phyloP scores from a whole-genome alignment of 2,888 invertebrate species.

The Drosophila putrida region DNA sequence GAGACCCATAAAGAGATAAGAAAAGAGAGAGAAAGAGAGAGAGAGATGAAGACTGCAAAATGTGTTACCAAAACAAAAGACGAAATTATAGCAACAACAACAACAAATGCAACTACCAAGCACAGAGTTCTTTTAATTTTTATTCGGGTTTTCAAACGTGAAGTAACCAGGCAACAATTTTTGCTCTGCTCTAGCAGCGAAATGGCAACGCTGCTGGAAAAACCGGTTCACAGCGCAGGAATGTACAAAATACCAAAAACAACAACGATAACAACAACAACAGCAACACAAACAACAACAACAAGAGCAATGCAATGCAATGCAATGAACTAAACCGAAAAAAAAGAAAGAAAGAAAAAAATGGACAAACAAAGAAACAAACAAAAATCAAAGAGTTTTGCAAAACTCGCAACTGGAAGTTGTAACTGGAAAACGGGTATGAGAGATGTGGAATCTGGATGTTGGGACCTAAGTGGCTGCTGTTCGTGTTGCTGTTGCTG shows the following conservation, averaged over 20 bases:
- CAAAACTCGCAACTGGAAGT: conserved; percentile 42
- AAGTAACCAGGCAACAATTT: conserved; percentile 73
- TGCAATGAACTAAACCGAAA: conserved; percentile 53
- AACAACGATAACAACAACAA: conserved; percentile 24
- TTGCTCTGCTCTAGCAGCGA: conserved; percentile 50
- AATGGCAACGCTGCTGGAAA: conserved; percentile 63
- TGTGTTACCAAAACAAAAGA: conserved; percentile 65
- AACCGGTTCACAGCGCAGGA: conserved; percentile 74
- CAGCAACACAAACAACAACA: conserved; percentile 7
- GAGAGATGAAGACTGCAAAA: conserved; percentile 35
- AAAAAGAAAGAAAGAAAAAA: conserved; percentile 42
- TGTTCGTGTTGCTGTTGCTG: conserved; percentile 15
- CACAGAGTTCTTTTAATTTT: conserved; percentile 25
- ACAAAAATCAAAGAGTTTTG: conserved; percentile 56
- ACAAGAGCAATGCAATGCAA: conserved; percentile 35
- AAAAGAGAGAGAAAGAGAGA: background rate
- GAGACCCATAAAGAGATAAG: background rate
- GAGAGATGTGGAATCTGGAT: conserved; percentile 32
- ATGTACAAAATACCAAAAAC: conserved; percentile 56
- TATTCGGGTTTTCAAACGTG: conserved; percentile 54
- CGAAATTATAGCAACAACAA: conserved; percentile 49
- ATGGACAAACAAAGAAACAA: conserved; percentile 41
- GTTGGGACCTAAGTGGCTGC: conserved; percentile 26
- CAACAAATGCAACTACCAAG: conserved; percentile 1
- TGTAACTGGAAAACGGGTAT: conserved; percentile 42